A percentile compares a stretch with the other conserved stretches of the same genome.
Evolutionary conservation across 2,888 invertebrate genomes (phyloP).

Genomic region (Lepeophtheirus nordmannii): DNA sequence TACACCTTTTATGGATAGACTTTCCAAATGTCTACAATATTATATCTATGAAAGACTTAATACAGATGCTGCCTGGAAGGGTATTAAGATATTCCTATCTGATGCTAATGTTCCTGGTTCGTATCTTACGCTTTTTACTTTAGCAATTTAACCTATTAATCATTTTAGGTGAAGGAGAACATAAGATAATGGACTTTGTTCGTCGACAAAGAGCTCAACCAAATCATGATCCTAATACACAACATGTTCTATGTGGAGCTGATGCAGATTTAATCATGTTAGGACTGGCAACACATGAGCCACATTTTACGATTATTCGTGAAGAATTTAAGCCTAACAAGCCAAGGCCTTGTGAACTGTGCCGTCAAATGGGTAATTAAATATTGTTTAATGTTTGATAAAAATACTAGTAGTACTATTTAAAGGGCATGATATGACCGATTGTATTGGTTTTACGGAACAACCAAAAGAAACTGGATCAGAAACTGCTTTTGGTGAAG

Average conservation of each 20-base stretch:
- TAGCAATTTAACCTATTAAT: too few relatives aligned
- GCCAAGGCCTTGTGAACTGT: conserved; percentile 86
- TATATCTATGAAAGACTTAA: conserved; percentile 79
- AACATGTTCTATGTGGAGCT: conserved; percentile 92
- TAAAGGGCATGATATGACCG: conserved; percentile 40
- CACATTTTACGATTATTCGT: conserved; percentile 92
- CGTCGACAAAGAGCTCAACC: conserved; percentile 85
- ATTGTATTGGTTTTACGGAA: conserved; percentile 9
- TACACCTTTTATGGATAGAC: conserved; percentile 31
- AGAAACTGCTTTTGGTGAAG: conserved; percentile 36
- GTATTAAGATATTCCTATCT: conserved; percentile 79
- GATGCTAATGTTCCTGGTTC: conserved; percentile 90
- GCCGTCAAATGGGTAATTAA: conserved; percentile 45
- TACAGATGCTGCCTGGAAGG: conserved; percentile 84
- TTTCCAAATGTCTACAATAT: conserved; percentile 57
- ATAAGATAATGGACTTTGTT: conserved; percentile 98
- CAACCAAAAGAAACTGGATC: conserved; percentile 7
- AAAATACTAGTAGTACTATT: too few relatives aligned
- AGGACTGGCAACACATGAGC: conserved; percentile 94
- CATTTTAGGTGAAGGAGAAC: conserved; percentile 61
- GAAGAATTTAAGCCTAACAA: conserved; percentile 98
- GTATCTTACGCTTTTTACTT: background rate
- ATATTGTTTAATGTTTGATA: conserved; percentile 31
- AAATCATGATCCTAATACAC: conserved; percentile 92
- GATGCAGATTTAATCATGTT: conserved; percentile 97